Base-by-base conservation (phyloP, 2,113 vertebrate genomes). In the Thunnus thynnus region DNA sequence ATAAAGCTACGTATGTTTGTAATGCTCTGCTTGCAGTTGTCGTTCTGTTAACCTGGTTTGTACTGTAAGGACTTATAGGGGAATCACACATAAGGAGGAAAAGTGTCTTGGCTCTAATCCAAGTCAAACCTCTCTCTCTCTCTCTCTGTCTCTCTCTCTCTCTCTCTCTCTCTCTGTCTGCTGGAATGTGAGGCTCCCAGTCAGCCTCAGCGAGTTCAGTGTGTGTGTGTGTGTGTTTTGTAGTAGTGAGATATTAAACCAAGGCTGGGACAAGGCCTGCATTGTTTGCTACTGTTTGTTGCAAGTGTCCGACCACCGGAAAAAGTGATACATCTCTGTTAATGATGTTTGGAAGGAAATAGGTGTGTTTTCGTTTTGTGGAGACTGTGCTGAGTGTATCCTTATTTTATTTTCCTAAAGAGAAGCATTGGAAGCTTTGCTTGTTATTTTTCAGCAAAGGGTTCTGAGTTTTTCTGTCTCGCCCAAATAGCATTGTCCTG, bases 181-280 rank as follows among this genome's bases (percentile, higher is more conserved):
- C 73, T 89, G 93, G 93, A 94, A 94, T 94, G 92, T 75, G 80
- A 83, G 69, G n/a, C 70, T 79, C 54, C 52, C n/a, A 17, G 75
- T 89, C 76, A 75, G 84, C 20, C 57, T 82, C 64, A 72, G 72
- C 2, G 30, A 83, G 64, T 72, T 70, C 25, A 80, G 9, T 64
- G 56, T 51, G 65, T 41, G 36, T 41, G 2, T 41, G 44, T 77
- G 57, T 47, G 22, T 47, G 22, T 82, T 76, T 50, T 68, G 60
- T 22, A 14, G 32, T 14, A 2, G 82, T 72, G 17, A 71, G 22
- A 67, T 73, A 81, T 85, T 91, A 72, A 88, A 79, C 64, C 75
- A 52, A 76, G 62, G 46, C 76, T 36, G 32, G 47, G 57, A 60
- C 72, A 76, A 75, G 79, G 88, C 72, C 71, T 81, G 54, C 68